Percentiles rank a stretch among this genome's conserved stretches.
These are phyloP conservation scores for Leptinotarsa undecemlineata DNA, from an alignment of 1,140 invertebrate species.

Conservation along the genomic window DNA sequence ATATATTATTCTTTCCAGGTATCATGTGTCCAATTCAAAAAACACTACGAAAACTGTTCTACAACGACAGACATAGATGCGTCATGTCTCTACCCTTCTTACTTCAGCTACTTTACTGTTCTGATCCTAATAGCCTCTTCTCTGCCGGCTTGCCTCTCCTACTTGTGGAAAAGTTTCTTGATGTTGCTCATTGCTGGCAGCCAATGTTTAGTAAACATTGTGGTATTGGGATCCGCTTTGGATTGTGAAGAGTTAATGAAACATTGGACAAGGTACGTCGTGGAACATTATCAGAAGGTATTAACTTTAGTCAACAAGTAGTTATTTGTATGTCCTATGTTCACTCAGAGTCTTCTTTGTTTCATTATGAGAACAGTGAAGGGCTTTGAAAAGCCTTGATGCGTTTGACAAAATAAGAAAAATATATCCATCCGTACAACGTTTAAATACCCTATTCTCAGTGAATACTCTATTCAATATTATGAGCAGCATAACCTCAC, in stretches of 20 bases:
- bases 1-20: conserved; percentile 39
- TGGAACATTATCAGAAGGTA: not conserved
- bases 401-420: no score
- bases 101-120: conserved; percentile 73
- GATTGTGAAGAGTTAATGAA: conserved; percentile 62
- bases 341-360: no score
- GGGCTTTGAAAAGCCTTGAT: no score
- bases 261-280: conserved; percentile 50
- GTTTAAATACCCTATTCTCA: no score
- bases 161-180: conserved; percentile 69
- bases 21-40: conserved; percentile 42
- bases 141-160: conserved; percentile 73
- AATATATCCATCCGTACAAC: no score
- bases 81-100: conserved; percentile 70
- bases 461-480: no score
- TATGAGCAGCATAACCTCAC: no score
- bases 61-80: conserved; percentile 40
- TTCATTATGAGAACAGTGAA: no score
- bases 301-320: no score
- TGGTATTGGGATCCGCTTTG: conserved; percentile 61
- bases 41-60: conserved; percentile 42
- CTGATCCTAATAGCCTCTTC: conserved; percentile 71
- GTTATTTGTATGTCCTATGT: no score
- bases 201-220: conserved; percentile 68
- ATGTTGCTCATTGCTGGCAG: conserved; percentile 63